These are phyloP conservation scores for Drosophila hydei DNA, from an alignment of 1,140 invertebrate species.

Conservation along the genomic window DNA sequence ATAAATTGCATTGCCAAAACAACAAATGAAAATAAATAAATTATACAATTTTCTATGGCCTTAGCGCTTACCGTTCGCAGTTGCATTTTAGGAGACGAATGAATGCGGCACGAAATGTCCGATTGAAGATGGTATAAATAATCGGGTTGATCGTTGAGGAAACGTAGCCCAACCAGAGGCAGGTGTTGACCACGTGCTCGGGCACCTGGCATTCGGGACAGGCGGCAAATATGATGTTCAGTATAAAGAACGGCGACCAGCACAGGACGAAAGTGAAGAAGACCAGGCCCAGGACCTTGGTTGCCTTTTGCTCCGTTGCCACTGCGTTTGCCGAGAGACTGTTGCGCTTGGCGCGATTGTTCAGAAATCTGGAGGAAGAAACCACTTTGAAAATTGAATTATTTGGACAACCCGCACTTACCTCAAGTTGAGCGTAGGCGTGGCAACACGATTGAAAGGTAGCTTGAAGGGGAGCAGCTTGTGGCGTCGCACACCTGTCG, in stretches of 20 bases:
- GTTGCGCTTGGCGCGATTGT: conserved; percentile 87
- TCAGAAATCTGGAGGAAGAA: conserved; percentile 86
- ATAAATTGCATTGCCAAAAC: conserved; percentile 43
- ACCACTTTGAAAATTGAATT: conserved; percentile 17
- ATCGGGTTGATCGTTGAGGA: conserved; percentile 94
- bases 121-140: conserved; percentile 96
- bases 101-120: conserved; percentile 93
- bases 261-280: conserved; percentile 96
- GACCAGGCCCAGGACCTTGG: conserved; percentile 92
- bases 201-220: conserved; percentile 90
- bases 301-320: conserved; percentile 91
- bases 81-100: conserved; percentile 90
- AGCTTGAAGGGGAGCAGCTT: conserved; percentile 88
- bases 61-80: conserved; percentile 88
- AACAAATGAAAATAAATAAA: conserved; percentile 12
- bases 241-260: conserved; percentile 95
- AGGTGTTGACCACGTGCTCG: conserved; percentile 88
- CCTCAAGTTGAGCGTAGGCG: conserved; percentile 87
- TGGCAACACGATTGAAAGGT: conserved; percentile 87
- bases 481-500: conserved; percentile 87
- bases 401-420: conserved; percentile 69
- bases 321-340: conserved; percentile 90
- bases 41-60: too few species aligned
- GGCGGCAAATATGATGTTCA: conserved; percentile 92
- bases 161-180: conserved; percentile 94